Percentiles rank a stretch among this genome's conserved stretches.
phyloP scores from a whole-genome alignment of 2,888 invertebrate species.

The Ischnura elegans region DNA sequence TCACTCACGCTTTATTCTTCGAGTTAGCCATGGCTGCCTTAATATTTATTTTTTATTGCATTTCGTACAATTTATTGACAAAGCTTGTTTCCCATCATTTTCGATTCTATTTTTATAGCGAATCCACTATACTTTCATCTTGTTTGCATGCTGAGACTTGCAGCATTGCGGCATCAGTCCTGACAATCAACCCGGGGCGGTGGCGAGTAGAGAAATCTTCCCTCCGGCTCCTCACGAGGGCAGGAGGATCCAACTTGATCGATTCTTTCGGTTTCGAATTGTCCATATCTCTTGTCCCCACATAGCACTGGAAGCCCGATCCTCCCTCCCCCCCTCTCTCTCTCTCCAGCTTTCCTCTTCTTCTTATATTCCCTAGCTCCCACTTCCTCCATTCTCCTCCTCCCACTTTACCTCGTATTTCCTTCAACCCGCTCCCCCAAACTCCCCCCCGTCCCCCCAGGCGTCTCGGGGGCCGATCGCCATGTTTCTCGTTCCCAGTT shows the following conservation, averaged over 20 bases:
- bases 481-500: conserved; percentile 59
- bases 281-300: not conserved
- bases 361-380: not conserved
- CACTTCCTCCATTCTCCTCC: not conserved
- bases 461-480: conserved; percentile 30
- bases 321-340: not conserved
- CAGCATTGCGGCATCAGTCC: no score
- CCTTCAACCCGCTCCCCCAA: not conserved
- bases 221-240: no score
- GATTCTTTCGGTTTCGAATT: not conserved
- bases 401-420: not conserved
- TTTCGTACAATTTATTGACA: no score
- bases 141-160: no score
- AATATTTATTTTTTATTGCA: no score
- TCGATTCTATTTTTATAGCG: no score
- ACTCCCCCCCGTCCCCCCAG: not conserved
- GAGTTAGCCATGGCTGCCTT: no score
- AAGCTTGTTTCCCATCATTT: no score
- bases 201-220: no score
- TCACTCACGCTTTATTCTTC: no score
- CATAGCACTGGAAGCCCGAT: not conserved
- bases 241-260: not conserved
- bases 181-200: no score
- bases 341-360: not conserved
- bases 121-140: no score